Evolutionary conservation across 1,140 invertebrate species (phyloP), one percentile per base, ranked within the genome.

Genomic region (Drosophila jambulina): DNA sequence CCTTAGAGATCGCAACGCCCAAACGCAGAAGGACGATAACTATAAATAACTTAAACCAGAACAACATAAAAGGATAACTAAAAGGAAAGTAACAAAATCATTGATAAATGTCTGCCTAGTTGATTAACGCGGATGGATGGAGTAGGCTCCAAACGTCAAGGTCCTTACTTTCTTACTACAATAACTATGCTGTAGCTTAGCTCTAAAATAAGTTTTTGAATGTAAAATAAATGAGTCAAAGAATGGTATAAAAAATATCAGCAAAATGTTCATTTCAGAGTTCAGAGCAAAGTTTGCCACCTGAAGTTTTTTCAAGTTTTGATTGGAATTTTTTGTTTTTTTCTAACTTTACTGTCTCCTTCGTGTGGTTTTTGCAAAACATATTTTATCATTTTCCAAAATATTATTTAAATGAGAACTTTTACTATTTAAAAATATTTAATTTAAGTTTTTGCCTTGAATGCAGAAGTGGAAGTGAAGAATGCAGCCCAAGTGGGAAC

Each of bases 121-220:
- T 86, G 60, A 86, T 75, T 78, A 82, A 85, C 53, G 77, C 79
- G 82, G 84, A 86, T 53, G 45, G 19, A 46, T 70, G 74, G 36
- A 71, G 43, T 79, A 57, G 65, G 27, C 68, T 61, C 59, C 69
- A 70, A 43, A 46, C 42, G 51, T 70, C 68, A 49, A 70, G 51
- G 64, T 78, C 59, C 68, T 75, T 75, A 87, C 78, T 80, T 87
- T 80, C 84, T 75, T 84, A 75, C 80, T 80, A 88, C 84, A 87
- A 75, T 63, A 80, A 68, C 48, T 87, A 80, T 78, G 77, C 84
- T 84, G 78, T 88, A 87, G 84, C 84, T 90, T 87, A 87, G 84
- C 64, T 84, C 69, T 87, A 75, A 78, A 80, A 80, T 80, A 87
- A 78, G 77, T 80, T 84, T 88, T 75, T 84, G 64, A 78, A 70